phyloP scores from a whole-genome alignment of 2,797 vertebrate species.

The Eulemur coronatus region DNA sequence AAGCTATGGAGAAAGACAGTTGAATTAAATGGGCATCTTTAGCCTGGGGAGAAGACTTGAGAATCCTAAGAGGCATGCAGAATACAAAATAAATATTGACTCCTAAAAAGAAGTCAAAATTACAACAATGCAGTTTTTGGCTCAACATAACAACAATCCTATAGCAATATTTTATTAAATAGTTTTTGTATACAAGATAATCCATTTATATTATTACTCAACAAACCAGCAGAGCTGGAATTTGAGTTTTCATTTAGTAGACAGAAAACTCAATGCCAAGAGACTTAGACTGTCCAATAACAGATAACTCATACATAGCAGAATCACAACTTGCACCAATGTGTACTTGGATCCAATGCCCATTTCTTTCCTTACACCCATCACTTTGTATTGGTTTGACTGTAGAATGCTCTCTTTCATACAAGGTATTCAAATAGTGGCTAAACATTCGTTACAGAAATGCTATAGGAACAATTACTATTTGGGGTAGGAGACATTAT shows the following conservation, averaged over 20 bases:
- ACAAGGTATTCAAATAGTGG: neutral
- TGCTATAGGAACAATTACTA: neutral
- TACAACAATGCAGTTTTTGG: neutral
- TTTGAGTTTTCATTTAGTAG: constrained; percentile 1
- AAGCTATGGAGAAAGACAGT: neutral
- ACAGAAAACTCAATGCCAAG: neutral
- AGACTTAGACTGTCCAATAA: neutral
- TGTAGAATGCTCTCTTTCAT: neutral
- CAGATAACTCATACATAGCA: neutral
- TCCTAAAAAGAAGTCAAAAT: neutral
- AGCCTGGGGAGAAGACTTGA: neutral
- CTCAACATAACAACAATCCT: neutral
- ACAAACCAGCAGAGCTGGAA: neutral
- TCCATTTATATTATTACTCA: neutral
- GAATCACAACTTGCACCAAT: neutral
- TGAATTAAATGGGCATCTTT: neutral
- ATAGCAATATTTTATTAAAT: constrained; percentile 8
- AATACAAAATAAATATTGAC: neutral
- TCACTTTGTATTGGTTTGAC: neutral
- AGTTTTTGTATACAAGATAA: neutral
- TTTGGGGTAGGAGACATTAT: neutral
- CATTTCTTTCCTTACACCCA: neutral
- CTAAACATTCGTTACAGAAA: neutral
- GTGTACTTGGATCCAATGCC: neutral
- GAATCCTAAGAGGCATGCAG: neutral